Base-by-base conservation (phyloP, 53 echinoderm and acorn worm species). In the Paelopatides confundens region DNA sequence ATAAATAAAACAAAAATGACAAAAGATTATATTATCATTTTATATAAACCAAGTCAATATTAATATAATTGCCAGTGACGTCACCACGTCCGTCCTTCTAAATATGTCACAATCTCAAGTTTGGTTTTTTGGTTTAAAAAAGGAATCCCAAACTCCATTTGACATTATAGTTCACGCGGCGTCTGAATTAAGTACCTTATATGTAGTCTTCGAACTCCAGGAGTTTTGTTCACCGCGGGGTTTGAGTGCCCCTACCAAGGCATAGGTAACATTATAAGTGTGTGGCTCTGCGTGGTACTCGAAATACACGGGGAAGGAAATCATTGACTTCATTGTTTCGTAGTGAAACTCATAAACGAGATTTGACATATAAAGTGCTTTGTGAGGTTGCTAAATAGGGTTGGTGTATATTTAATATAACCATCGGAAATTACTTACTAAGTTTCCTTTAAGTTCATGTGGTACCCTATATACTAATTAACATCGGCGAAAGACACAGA, bases 181-280 rank as follows among this genome's bases (percentile, higher is more conserved):
- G 74, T 39, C 74, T 39, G 74, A 39, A 74, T 39, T 39, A 37
- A 39, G 26, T 74, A 46, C 27, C 74, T 14, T 58, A 58, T 43
- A 38, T 39, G 74, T 46, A 74, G 74, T 74, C 74, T 74, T 74
- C 39, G 74, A 39, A 39, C 74, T 74, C 74, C 74, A 74, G 74
- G 74, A 74, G 74, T 74, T 74, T 74, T 74, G 27, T 12, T 74
- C 40, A n/a, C 40, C 46, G 74, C 39, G 24, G 74, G 74, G 74
- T 21, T 26, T 18, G 37, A 74, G 74, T 46, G 34, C 40, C 74
- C 74, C 74, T 46, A 24, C 46, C 26, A 39, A 12, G 39, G 39
- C 31, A 74, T 26, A 46, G 74, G 74, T 74, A 74, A 74, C 74
- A 74, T 74, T 74, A 74, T 74, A 74, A 74, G 74, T 74, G 74